A percentile compares a stretch with the other conserved stretches of the same genome.
phyloP scores from a whole-genome alignment of 2,888 invertebrate genomes.

The Julus scandinavius region DNA sequence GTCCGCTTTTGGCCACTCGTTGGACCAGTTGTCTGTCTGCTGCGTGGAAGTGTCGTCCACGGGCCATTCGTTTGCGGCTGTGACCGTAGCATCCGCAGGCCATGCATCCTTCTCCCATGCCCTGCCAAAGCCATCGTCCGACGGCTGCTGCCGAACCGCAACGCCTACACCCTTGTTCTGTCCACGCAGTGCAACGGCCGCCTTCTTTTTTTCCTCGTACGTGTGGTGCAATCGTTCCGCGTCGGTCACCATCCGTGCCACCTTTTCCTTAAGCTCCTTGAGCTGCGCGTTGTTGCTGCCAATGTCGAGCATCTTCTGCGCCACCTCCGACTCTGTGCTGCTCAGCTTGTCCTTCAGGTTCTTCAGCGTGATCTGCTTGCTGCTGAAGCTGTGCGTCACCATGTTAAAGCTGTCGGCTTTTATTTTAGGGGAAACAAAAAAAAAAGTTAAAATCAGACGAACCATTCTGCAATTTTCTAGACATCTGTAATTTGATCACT shows the following conservation, averaged over 20 bases:
- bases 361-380: conserved; percentile 79
- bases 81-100: not conserved
- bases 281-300: conserved; percentile 82
- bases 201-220: conserved; percentile 76
- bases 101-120: conserved; percentile 50
- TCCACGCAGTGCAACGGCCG: conserved; percentile 59
- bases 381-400: conserved; percentile 74
- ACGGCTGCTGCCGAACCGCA: not conserved
- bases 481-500: too few relatives aligned
- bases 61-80: not conserved
- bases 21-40: not conserved
- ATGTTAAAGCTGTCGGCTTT: conserved; percentile 66
- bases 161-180: conserved; percentile 52
- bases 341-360: conserved; percentile 77
- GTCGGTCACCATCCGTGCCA: conserved; percentile 75
- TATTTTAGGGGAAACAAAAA: too few relatives aligned
- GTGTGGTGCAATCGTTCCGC: conserved; percentile 75
- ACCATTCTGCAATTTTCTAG: too few relatives aligned
- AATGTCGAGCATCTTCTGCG: conserved; percentile 81
- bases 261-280: conserved; percentile 72
- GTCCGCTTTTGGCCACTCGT: conserved; percentile 22
- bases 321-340: conserved; percentile 67
- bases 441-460: too few relatives aligned
- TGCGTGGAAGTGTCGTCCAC: not conserved
- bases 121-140: not conserved